A percentile compares a stretch with the other conserved stretches of the same genome.
phyloP scores from a whole-genome alignment of 2,888 invertebrate genomes.

The Rhamphomyia laevipes region DNA sequence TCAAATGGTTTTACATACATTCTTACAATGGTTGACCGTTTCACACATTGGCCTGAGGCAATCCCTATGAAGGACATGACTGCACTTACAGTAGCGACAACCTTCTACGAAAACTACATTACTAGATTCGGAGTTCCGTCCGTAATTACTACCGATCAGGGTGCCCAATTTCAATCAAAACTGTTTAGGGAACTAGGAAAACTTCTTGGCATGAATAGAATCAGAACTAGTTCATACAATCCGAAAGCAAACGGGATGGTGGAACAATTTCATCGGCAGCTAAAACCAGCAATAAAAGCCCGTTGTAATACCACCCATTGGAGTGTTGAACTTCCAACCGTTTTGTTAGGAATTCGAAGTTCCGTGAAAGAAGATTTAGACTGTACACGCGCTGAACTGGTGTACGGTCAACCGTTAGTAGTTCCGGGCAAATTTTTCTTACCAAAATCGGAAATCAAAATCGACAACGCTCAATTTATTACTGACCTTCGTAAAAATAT shows the following conservation, averaged over 20 bases:
- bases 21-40: no score
- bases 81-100: not conserved
- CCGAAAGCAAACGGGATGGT: not conserved
- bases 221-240: not conserved
- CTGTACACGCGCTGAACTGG: conserved; percentile 7
- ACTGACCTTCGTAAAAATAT: not conserved
- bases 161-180: not conserved
- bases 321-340: not conserved
- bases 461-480: not conserved
- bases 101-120: not conserved
- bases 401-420: conserved; percentile 3
- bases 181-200: not conserved
- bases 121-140: not conserved
- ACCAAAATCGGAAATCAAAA: not conserved
- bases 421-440: not conserved
- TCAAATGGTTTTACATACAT: no score
- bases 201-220: not conserved
- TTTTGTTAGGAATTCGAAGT: conserved; percentile 1
- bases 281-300: not conserved
- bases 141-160: not conserved
- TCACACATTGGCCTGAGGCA: no score
- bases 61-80: no score
- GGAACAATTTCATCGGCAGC: not conserved
- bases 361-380: conserved; percentile 2
- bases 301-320: not conserved